Percentiles rank a stretch among this genome's conserved stretches.
These are phyloP conservation scores for Mya arenaria DNA, from an alignment of 1,140 invertebrate species.

Conservation along the genomic window DNA sequence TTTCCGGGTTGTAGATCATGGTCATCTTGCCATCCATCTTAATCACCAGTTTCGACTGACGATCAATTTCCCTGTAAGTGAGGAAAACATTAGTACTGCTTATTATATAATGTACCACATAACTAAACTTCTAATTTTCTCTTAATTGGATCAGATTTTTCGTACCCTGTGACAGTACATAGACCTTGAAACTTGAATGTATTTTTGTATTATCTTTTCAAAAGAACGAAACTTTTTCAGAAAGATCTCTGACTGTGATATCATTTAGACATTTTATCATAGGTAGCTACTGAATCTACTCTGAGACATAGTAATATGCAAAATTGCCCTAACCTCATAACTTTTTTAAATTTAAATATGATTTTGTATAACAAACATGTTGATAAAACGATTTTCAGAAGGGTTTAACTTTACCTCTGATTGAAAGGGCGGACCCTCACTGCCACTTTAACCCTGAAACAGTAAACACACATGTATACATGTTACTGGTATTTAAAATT, in stretches of 20 bases:
- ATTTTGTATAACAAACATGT: not conserved
- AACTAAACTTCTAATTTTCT: conserved; percentile 1
- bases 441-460: conserved; percentile 83
- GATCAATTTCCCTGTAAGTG: conserved; percentile 82
- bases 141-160: not conserved
- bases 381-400: not conserved
- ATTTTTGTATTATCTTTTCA: conserved; percentile 73
- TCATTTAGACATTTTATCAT: not conserved
- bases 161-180: too few species aligned
- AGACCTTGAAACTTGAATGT: not conserved
- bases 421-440: conserved; percentile 85
- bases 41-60: conserved; percentile 83
- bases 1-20: conserved; percentile 79
- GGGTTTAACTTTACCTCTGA: conserved; percentile 72
- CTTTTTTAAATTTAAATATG: not conserved
- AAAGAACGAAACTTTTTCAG: not conserved
- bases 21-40: conserved; percentile 84
- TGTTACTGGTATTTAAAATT: not conserved
- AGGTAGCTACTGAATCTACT: not conserved
- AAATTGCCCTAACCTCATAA: conserved; percentile 59
- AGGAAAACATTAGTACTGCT: too few species aligned
- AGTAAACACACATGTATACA: conserved; percentile 13
- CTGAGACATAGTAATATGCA: not conserved
- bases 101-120: not conserved
- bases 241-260: not conserved